A percentile compares a stretch with the other conserved stretches of the same genome.
These are phyloP conservation scores for Noturus placidus DNA, from an alignment of 2,113 vertebrate genomes.

Conservation along the genomic window DNA sequence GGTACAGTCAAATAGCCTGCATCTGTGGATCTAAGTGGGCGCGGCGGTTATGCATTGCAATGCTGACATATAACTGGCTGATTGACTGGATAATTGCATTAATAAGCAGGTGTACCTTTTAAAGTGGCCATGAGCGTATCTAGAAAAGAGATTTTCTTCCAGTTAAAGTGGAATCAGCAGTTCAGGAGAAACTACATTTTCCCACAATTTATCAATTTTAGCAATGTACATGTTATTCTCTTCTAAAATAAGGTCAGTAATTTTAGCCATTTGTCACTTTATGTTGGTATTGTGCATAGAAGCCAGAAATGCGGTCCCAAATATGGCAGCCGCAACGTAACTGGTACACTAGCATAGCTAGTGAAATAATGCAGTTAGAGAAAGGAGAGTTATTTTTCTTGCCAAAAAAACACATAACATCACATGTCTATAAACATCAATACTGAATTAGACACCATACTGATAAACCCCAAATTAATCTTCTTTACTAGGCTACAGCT, in stretches of 20 bases:
- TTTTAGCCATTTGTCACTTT: background rate
- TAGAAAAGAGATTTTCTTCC: background rate
- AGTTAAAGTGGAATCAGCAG: background rate
- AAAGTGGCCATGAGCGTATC: background rate
- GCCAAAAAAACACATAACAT: conserved; percentile 21
- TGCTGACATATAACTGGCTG: background rate
- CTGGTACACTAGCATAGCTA: background rate
- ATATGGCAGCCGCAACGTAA: background rate
- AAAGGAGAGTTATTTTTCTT: background rate
- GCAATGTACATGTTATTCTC: background rate
- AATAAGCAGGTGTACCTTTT: background rate
- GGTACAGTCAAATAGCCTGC: too few species aligned
- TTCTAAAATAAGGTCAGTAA: background rate
- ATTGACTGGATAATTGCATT: background rate
- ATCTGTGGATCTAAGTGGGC: too few species aligned
- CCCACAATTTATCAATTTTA: background rate
- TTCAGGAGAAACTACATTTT: background rate
- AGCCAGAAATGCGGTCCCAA: background rate
- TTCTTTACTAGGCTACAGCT: conserved; percentile 42
- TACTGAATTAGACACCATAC: conserved; percentile 19
- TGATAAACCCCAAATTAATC: conserved; percentile 39
- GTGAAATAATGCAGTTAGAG: background rate
- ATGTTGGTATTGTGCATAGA: background rate
- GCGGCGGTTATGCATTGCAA: background rate
- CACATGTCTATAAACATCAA: conserved; percentile 32